A percentile compares a stretch with the other conserved stretches of the same genome.
Evolutionary conservation across 2,888 invertebrate genomes (phyloP).

Genomic region (Caenorhabditis sp.): DNA sequence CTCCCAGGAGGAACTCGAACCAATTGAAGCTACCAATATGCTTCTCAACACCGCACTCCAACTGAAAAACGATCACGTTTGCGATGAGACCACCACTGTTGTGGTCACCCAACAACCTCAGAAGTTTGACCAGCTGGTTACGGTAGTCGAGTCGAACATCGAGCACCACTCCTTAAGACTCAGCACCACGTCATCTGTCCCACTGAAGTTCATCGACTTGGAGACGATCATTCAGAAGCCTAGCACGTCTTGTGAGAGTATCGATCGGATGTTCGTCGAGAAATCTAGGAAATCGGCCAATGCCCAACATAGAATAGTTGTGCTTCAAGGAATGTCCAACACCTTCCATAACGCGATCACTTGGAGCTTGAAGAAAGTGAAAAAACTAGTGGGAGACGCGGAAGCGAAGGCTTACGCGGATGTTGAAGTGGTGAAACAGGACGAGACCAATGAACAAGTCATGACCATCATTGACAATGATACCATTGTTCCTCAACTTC

Average conservation of each 20-base stretch:
- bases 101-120: slow-evolving; percentile 72
- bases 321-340: slow-evolving; percentile 74
- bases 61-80: slow-evolving; percentile 71
- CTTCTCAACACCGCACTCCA: slow-evolving; percentile 70
- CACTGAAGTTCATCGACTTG: slow-evolving; percentile 72
- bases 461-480: slow-evolving; percentile 73
- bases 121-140: slow-evolving; percentile 72
- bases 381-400: slow-evolving; percentile 68
- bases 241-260: slow-evolving; percentile 67
- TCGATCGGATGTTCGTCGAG: slow-evolving; percentile 58
- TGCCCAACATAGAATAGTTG: slow-evolving; percentile 74
- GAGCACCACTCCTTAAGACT: slow-evolving; percentile 51
- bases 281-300: slow-evolving; percentile 67
- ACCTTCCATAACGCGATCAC: slow-evolving; percentile 77
- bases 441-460: slow-evolving; percentile 63
- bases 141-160: slow-evolving; percentile 71
- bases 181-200: slow-evolving; percentile 51
- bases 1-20: slow-evolving; percentile 58
- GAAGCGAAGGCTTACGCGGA: slow-evolving; percentile 63
- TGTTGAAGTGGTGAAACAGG: slow-evolving; percentile 69
- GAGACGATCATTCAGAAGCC: slow-evolving; percentile 74
- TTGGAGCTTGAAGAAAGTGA: slow-evolving; percentile 76
- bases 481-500: slow-evolving; percentile 71
- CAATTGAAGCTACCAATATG: slow-evolving; percentile 69
- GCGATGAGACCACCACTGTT: slow-evolving; percentile 71